A percentile compares a stretch with the other conserved stretches of the same genome.
These are phyloP conservation scores for Pterois miles DNA, from an alignment of 2,797 vertebrate genomes.

Conservation along the genomic window DNA sequence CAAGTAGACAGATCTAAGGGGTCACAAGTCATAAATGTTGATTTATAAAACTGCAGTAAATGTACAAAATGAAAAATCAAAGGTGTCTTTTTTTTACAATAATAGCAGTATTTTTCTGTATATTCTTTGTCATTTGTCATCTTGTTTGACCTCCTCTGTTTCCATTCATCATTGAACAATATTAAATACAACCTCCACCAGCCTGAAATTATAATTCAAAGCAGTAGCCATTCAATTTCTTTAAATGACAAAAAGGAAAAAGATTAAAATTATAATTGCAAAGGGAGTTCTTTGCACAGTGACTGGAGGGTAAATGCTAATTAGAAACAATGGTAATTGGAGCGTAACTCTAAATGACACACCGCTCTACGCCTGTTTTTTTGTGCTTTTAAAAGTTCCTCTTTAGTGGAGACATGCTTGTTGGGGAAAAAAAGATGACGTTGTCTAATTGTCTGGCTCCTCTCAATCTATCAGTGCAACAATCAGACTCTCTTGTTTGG, in stretches of 20 bases:
- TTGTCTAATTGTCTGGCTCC: not conserved
- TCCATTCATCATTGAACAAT: not conserved
- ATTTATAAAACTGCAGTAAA: no score
- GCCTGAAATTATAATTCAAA: not conserved
- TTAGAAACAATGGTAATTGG: slow-evolving; percentile 29
- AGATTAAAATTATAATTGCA: slow-evolving; percentile 34
- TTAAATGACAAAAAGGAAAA: slow-evolving; percentile 15
- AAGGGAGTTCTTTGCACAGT: slow-evolving; percentile 8
- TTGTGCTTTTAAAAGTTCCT: not conserved
- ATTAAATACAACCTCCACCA: not conserved
- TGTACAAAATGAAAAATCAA: no score
- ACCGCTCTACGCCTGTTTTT: not conserved
- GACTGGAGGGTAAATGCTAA: slow-evolving; percentile 24
- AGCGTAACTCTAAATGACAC: slow-evolving; percentile 34
- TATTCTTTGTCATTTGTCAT: not conserved
- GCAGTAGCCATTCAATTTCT: slow-evolving; percentile 4
- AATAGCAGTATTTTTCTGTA: not conserved
- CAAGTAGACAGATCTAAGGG: no score
- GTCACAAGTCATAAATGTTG: no score
- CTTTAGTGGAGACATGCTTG: not conserved
- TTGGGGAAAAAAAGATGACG: not conserved
- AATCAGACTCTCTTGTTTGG: not conserved
- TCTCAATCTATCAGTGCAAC: not conserved
- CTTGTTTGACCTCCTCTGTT: not conserved
- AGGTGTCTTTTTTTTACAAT: not conserved